These are phyloP conservation scores for Bembecia ichneumoniformis DNA, from an alignment of 2,888 invertebrate genomes.

Conservation along the genomic window DNA sequence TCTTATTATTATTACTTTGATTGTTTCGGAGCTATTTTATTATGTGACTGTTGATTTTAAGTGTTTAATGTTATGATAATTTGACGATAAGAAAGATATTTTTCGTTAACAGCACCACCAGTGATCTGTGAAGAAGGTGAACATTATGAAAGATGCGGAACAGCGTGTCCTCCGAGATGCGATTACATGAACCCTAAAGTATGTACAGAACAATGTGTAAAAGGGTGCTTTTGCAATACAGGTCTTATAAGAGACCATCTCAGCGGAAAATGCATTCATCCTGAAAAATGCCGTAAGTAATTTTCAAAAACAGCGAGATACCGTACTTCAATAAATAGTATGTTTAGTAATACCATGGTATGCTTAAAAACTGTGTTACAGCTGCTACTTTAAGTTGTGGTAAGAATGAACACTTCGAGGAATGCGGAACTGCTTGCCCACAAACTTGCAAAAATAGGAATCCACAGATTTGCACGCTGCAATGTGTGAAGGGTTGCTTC, in stretches of 20 bases:
- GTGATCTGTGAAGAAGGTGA: background rate
- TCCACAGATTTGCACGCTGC: conserved; percentile 1
- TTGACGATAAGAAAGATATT: too few species aligned
- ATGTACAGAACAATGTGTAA: conserved; percentile 3
- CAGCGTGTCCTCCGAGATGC: conserved; percentile 7
- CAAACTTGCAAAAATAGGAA: conserved; percentile 4
- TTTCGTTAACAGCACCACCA: background rate
- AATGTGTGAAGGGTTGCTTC: conserved; percentile 2
- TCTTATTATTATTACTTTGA: too few species aligned
- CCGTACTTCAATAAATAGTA: too few species aligned
- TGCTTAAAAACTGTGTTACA: background rate
- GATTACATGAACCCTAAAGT: background rate
- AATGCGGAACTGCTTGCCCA: conserved; percentile 7
- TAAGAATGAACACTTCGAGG: background rate
- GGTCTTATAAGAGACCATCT: background rate
- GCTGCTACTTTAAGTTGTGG: background rate
- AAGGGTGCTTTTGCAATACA: conserved; percentile 1
- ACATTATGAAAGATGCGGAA: conserved; percentile 3
- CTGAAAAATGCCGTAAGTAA: background rate
- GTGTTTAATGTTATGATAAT: too few species aligned
- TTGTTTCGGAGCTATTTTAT: too few species aligned
- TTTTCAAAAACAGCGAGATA: too few species aligned
- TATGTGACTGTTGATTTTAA: background rate
- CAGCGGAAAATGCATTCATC: background rate
- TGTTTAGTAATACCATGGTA: too few species aligned